phyloP scores from a whole-genome alignment of 2,888 invertebrate genomes.

The Osedax frankpressi region DNA sequence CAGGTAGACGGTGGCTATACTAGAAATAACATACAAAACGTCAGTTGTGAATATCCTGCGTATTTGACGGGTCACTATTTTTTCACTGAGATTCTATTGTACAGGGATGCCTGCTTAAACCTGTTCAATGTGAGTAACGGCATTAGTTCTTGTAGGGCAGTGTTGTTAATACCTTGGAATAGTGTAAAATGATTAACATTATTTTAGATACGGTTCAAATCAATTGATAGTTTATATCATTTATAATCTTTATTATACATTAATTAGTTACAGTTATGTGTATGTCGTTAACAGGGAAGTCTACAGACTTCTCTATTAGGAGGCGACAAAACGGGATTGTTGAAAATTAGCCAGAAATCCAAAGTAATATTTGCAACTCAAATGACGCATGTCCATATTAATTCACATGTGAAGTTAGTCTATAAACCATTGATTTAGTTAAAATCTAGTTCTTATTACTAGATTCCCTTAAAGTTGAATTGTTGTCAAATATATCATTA shows the following conservation, averaged over 20 bases:
- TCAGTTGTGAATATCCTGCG: background rate
- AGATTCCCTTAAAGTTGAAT: too few species aligned
- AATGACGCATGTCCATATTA: background rate
- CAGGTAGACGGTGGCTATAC: background rate
- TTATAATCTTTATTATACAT: too few species aligned
- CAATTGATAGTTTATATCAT: too few species aligned
- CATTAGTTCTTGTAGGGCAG: too few species aligned
- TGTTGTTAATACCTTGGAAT: too few species aligned
- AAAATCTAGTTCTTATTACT: too few species aligned
- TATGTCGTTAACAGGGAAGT: too few species aligned
- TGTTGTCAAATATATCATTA: too few species aligned
- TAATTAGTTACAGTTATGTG: too few species aligned
- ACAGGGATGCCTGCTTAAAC: conserved; percentile 28
- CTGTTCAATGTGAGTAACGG: conserved; percentile 1
- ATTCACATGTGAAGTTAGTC: background rate
- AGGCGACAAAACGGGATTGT: conserved; percentile 29
- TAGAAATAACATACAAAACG: background rate
- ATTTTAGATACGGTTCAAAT: too few species aligned
- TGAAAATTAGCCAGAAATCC: conserved; percentile 24
- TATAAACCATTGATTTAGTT: too few species aligned
- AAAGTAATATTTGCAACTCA: conserved; percentile 24
- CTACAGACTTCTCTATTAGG: conserved; percentile 25
- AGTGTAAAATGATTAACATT: too few species aligned
- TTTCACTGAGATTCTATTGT: background rate
- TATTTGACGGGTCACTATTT: background rate